Evolutionary conservation across 2,888 invertebrate species (phyloP).

Genomic region (Endotricha flammealis): DNA sequence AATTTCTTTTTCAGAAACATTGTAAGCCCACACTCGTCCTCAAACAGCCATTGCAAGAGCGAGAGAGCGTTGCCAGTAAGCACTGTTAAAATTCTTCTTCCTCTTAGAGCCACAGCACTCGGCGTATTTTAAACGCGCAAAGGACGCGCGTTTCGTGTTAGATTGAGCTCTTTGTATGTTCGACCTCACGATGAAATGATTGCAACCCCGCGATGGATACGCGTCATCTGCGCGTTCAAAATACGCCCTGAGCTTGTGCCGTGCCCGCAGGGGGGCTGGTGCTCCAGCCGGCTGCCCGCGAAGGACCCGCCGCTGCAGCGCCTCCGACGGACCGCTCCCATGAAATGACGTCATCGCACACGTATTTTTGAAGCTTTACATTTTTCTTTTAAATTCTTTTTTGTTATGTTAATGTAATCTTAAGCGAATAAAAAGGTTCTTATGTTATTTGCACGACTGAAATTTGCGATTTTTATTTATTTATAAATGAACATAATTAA

Average conservation of each 20-base stretch:
- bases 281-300: constrained; percentile 33
- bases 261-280: constrained; percentile 52
- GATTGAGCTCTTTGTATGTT: no score
- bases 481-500: no score
- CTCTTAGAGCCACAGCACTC: no score
- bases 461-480: no score
- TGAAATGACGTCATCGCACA: constrained; percentile 41
- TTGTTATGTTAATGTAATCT: constrained; percentile 41
- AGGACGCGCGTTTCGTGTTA: no score
- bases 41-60: constrained; percentile 68
- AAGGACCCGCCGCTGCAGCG: constrained; percentile 53
- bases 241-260: no score
- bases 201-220: no score
- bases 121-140: no score
- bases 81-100: no score
- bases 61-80: constrained; percentile 64
- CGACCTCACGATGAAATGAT: no score
- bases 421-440: constrained; percentile 55
- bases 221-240: no score
- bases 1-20: constrained; percentile 56
- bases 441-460: constrained; percentile 33
- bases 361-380: constrained; percentile 35
- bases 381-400: constrained; percentile 33
- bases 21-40: constrained; percentile 66
- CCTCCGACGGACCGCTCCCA: constrained; percentile 52